These are phyloP conservation scores for Hemichromis elongatus DNA, from an alignment of 2,113 vertebrate genomes.

Conservation along the genomic window DNA sequence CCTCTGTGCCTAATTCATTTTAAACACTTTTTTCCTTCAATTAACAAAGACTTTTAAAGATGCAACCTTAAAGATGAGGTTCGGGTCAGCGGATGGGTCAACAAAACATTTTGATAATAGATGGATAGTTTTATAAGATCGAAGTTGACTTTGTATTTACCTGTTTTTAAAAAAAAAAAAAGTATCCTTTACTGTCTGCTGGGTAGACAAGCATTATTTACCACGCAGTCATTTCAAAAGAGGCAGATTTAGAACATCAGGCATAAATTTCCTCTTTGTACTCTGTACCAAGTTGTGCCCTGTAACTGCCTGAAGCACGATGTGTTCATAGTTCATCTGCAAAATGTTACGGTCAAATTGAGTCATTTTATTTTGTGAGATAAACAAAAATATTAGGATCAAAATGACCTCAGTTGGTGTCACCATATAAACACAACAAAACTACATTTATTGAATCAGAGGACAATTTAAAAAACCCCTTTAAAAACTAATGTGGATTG, in stretches of 20 bases:
- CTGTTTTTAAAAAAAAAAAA: background rate
- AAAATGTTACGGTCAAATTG: background rate
- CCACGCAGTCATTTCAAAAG: background rate
- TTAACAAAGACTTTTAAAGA: background rate
- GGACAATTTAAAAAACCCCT: background rate
- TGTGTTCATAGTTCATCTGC: background rate
- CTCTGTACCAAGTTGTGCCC: background rate
- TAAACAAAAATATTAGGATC: background rate
- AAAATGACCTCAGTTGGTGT: background rate
- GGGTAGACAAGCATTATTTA: background rate
- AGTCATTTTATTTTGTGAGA: background rate
- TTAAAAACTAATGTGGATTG: background rate
- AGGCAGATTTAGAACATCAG: background rate
- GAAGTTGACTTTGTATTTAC: background rate
- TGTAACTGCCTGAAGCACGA: background rate
- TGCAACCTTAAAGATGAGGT: background rate
- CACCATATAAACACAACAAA: background rate
- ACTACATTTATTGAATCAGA: background rate
- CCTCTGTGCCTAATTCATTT: background rate
- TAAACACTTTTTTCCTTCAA: background rate
- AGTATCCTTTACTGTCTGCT: background rate
- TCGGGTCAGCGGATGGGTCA: background rate
- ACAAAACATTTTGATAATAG: background rate
- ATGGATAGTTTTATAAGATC: background rate
- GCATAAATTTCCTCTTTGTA: background rate